phyloP scores from a whole-genome alignment of 2,113 vertebrate species.

The Callopanchax toddi region DNA sequence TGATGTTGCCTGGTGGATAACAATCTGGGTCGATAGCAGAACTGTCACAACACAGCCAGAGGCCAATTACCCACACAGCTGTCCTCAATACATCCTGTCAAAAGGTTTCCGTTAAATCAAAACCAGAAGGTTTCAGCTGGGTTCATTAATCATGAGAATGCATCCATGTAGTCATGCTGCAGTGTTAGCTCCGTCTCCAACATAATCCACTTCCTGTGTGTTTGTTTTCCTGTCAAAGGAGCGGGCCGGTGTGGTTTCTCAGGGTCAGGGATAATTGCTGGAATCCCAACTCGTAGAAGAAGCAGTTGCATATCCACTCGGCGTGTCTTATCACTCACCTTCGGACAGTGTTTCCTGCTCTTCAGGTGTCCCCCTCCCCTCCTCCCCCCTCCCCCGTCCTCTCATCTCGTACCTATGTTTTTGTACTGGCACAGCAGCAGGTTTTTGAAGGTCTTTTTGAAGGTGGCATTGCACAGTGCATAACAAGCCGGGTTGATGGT shows the following conservation, averaged over 20 bases:
- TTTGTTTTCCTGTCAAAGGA: no score
- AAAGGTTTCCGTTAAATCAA: neutral
- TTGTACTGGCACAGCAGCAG: constrained; percentile 97
- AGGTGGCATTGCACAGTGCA: constrained; percentile 97
- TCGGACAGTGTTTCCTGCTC: neutral
- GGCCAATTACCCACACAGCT: constrained; percentile 7
- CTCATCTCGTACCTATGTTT: constrained; percentile 95
- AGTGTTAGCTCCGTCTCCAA: no score
- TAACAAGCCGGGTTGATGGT: constrained; percentile 99
- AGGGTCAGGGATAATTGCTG: constrained; percentile 1
- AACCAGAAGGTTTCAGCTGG: neutral
- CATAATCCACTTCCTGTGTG: no score
- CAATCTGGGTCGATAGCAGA: neutral
- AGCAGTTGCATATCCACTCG: neutral
- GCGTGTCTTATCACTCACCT: constrained; percentile 14
- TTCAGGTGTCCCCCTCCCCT: constrained; percentile 2
- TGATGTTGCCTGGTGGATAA: neutral
- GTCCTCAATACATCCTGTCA: neutral
- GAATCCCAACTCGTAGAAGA: constrained; percentile 1
- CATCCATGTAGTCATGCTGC: no score
- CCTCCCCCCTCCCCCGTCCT: constrained; percentile 29
- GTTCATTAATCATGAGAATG: constrained; percentile 4
- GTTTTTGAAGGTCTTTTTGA: constrained; percentile 99
- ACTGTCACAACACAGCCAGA: constrained; percentile 14
- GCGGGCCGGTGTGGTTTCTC: no score